A percentile compares a stretch with the other conserved stretches of the same genome.
Conservation (phyloP, 2,888 invertebrate species). For the Trichopria drosophilae region DNA sequence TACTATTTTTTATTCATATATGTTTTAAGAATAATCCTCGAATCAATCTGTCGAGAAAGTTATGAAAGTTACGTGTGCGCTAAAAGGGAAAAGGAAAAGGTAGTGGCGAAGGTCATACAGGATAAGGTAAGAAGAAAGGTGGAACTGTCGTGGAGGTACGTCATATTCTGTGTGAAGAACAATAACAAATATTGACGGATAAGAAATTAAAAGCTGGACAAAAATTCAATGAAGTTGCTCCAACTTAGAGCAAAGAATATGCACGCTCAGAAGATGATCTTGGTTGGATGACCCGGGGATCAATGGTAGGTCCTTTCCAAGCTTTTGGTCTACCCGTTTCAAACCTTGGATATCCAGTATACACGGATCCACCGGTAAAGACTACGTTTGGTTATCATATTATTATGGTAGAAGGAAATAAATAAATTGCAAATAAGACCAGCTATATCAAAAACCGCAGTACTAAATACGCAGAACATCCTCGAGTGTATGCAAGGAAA, state of each 20-base stretch:
- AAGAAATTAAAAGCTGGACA: slow-evolving; percentile 94
- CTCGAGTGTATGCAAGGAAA: too few relatives aligned
- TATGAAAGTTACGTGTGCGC: too few relatives aligned
- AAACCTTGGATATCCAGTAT: slow-evolving; percentile 81
- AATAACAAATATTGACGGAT: slow-evolving; percentile 94
- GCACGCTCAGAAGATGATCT: slow-evolving; percentile 94
- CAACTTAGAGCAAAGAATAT: slow-evolving; percentile 95
- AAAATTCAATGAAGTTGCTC: slow-evolving; percentile 96
- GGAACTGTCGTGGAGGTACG: slow-evolving; percentile 85
- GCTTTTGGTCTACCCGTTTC: slow-evolving; percentile 95
- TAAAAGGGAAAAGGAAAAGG: slow-evolving; percentile 58
- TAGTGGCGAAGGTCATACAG: slow-evolving; percentile 58
- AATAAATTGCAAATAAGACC: slow-evolving; percentile 62
- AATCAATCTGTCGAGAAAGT: too few relatives aligned
- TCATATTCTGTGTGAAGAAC: slow-evolving; percentile 98
- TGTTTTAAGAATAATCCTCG: too few relatives aligned
- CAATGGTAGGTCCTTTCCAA: slow-evolving; percentile 97
- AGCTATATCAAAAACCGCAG: too few relatives aligned
- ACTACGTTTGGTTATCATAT: slow-evolving; percentile 99
- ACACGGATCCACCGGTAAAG: slow-evolving; percentile 97
- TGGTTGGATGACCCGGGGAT: slow-evolving; percentile 98
- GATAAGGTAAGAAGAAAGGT: slow-evolving; percentile 76
- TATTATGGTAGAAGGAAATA: slow-evolving; percentile 99
- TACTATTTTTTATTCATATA: too few relatives aligned
- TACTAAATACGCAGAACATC: too few relatives aligned